Conservation (phyloP, 2,797 vertebrate genomes). For the Pseudochirops corinnae region DNA sequence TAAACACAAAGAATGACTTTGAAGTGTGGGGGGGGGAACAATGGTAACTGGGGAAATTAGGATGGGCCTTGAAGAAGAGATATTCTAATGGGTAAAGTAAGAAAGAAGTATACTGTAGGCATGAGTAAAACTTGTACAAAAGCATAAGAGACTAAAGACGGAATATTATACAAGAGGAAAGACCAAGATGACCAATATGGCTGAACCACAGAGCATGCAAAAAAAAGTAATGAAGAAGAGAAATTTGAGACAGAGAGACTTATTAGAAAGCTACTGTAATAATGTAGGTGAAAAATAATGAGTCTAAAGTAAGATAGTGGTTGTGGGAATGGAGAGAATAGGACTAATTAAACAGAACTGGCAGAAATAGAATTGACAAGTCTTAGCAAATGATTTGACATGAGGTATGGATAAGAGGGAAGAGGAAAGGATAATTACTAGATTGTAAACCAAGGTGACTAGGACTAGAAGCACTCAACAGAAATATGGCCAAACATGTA, state of each 20-base stretch:
- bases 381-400: background rate
- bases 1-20: background rate
- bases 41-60: background rate
- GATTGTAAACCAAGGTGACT: background rate
- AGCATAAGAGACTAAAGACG: background rate
- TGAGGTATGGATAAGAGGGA: background rate
- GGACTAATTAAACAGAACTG: background rate
- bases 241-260: background rate
- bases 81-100: background rate
- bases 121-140: background rate
- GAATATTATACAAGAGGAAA: background rate
- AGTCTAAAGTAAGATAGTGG: background rate
- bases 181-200: background rate
- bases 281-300: background rate
- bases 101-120: background rate
- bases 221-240: background rate
- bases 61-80: too few relatives aligned
- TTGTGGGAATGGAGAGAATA: background rate
- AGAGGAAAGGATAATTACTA: background rate
- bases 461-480: background rate
- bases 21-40: fast-evolving
- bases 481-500: background rate
- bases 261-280: background rate
- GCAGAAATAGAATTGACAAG: background rate
- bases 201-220: background rate